Evolutionary conservation across 1,140 invertebrate species (phyloP).

Genomic region (Polypedilum vanderplanki): DNA sequence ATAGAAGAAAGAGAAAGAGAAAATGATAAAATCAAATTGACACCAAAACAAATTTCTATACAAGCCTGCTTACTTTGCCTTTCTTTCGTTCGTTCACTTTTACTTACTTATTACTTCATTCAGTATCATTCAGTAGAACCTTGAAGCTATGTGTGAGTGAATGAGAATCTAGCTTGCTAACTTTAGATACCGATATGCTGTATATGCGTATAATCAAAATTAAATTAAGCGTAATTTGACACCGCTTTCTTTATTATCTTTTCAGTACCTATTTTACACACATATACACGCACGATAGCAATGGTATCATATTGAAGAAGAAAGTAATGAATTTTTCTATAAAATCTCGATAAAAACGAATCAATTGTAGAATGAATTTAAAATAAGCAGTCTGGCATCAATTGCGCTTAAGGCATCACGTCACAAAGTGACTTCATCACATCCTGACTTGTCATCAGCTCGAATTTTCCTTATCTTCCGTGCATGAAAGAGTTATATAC

Average conservation of each 20-base stretch:
- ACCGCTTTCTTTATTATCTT: constrained; percentile 3
- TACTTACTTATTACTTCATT: too few relatives aligned
- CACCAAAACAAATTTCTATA: constrained; percentile 2
- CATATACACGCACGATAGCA: not conserved
- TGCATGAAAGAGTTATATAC: not conserved
- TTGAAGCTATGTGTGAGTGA: not conserved
- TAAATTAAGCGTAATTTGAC: constrained; percentile 13
- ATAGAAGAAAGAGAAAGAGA: too few relatives aligned
- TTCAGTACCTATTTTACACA: not conserved
- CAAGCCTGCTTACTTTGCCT: not conserved
- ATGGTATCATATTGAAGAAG: not conserved
- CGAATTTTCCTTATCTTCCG: too few relatives aligned
- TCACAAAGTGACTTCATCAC: too few relatives aligned
- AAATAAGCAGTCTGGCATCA: too few relatives aligned
- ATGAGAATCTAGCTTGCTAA: not conserved
- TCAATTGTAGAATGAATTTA: not conserved
- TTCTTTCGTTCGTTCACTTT: not conserved
- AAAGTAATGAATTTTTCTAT: not conserved
- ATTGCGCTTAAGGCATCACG: too few relatives aligned
- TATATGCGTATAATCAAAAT: constrained; percentile 7
- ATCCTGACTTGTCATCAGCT: too few relatives aligned
- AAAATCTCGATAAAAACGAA: not conserved
- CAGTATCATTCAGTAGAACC: not conserved
- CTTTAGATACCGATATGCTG: not conserved
- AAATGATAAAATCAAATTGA: constrained; percentile 15